phyloP scores from a whole-genome alignment of 2,113 vertebrate species.

The Seriola aureovittata region DNA sequence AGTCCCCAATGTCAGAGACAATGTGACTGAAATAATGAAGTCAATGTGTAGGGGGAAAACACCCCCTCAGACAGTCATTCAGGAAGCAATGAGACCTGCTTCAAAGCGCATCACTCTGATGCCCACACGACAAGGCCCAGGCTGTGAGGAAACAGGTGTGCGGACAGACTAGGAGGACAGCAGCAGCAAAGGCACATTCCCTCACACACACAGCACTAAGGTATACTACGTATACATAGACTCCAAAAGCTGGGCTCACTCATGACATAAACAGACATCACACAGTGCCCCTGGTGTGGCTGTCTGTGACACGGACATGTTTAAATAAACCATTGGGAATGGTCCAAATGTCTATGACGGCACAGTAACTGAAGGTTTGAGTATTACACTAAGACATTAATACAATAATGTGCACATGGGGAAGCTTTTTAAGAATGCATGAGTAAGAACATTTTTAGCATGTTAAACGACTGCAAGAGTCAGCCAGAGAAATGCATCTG shows the following conservation, averaged over 20 bases:
- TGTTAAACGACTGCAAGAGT: conserved; percentile 27
- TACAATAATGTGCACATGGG: not conserved
- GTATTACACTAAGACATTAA: conserved; percentile 17
- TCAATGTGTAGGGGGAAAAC: conserved; percentile 57
- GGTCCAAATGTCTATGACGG: conserved; percentile 27
- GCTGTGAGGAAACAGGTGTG: conserved; percentile 84
- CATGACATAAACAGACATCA: conserved; percentile 48
- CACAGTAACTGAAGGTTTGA: conserved; percentile 3
- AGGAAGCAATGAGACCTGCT: conserved; percentile 86
- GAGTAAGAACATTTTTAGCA: conserved; percentile 20
- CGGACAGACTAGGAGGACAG: conserved; percentile 60
- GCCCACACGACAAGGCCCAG: conserved; percentile 70
- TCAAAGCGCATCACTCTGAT: conserved; percentile 79
- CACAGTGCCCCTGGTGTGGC: conserved; percentile 10
- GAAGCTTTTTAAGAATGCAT: conserved; percentile 39
- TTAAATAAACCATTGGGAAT: conserved; percentile 46
- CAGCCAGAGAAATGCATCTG: conserved; percentile 19
- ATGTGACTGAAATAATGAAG: conserved; percentile 74
- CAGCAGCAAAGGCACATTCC: conserved; percentile 61
- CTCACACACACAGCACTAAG: conserved; percentile 50
- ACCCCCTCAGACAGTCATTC: conserved; percentile 80
- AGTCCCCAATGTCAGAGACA: conserved; percentile 65
- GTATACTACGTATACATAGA: conserved; percentile 38
- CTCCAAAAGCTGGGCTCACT: conserved; percentile 25
- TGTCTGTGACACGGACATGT: conserved; percentile 17